Percentiles rank a stretch among this genome's conserved stretches.
Conservation (phyloP, 2,888 invertebrate genomes). For the Lasioglossum villosulum region DNA sequence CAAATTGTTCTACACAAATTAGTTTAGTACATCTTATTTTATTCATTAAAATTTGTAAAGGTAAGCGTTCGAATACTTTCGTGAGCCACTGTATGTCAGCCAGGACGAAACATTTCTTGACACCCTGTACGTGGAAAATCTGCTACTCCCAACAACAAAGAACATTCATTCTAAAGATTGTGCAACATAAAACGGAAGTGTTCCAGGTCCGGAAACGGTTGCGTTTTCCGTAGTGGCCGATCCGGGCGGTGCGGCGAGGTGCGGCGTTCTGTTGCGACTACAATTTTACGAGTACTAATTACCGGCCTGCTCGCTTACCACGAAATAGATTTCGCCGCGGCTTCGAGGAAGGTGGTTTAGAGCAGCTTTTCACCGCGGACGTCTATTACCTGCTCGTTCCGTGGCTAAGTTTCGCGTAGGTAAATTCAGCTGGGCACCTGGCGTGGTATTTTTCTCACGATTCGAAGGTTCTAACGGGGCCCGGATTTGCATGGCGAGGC, state of each 20-base stretch:
- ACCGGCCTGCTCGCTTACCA: slow-evolving; percentile 37
- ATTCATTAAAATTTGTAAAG: no score
- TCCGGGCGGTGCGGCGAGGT: neutral
- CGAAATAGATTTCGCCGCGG: slow-evolving; percentile 49
- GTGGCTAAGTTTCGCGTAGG: slow-evolving; percentile 3
- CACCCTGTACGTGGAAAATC: neutral
- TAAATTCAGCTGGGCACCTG: slow-evolving; percentile 15
- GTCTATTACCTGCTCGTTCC: slow-evolving; percentile 18
- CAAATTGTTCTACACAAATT: no score
- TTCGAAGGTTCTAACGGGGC: slow-evolving; percentile 37
- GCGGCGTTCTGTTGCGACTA: slow-evolving; percentile 8
- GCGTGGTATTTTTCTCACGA: slow-evolving; percentile 41
- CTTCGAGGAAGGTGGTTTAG: slow-evolving; percentile 36
- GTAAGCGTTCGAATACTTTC: no score
- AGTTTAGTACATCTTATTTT: no score
- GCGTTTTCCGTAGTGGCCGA: neutral
- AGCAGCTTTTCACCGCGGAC: slow-evolving; percentile 14
- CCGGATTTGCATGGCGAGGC: slow-evolving; percentile 36
- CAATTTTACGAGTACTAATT: slow-evolving; percentile 68
- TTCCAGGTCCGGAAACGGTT: neutral
- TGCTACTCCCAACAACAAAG: neutral
- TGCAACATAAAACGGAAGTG: neutral
- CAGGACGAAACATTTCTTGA: no score
- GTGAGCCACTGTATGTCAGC: no score
- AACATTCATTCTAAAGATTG: neutral